A percentile compares a stretch with the other conserved stretches of the same genome.
Evolutionary conservation across 2,888 invertebrate species (phyloP).

Genomic region (Nephrotoma flavescens): DNA sequence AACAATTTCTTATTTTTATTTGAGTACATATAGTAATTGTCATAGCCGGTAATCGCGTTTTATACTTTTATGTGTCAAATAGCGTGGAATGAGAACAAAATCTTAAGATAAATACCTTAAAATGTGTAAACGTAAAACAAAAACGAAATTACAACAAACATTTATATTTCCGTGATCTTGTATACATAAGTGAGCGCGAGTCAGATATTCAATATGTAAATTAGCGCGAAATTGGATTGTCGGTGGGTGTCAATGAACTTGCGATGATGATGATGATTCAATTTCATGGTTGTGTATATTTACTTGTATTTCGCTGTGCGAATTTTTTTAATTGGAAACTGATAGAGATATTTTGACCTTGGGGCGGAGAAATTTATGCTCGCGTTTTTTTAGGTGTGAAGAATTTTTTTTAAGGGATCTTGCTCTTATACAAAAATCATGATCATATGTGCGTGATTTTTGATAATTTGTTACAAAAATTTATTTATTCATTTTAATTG

Average conservation of each 20-base stretch:
- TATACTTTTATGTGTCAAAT: neutral
- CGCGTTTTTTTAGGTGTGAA: neutral
- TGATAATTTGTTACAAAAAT: too few species aligned
- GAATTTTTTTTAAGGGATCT: neutral
- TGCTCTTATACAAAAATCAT: neutral
- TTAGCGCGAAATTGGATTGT: neutral
- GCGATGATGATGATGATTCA: neutral
- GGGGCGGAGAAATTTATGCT: neutral
- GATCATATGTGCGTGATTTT: neutral
- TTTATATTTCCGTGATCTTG: neutral
- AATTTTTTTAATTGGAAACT: neutral
- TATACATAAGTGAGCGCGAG: neutral
- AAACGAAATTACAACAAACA: neutral
- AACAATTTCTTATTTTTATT: neutral
- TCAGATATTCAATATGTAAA: neutral
- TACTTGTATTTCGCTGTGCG: neutral
- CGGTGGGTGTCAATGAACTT: neutral
- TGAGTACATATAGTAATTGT: neutral
- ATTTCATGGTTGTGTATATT: neutral
- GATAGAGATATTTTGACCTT: neutral
- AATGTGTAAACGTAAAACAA: neutral
- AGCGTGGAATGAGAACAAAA: neutral
- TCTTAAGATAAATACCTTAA: neutral
- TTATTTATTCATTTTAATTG: too few species aligned
- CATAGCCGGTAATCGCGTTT: neutral